Conservation (phyloP, 2,113 vertebrate species). For the Copsychus sechellarum region DNA sequence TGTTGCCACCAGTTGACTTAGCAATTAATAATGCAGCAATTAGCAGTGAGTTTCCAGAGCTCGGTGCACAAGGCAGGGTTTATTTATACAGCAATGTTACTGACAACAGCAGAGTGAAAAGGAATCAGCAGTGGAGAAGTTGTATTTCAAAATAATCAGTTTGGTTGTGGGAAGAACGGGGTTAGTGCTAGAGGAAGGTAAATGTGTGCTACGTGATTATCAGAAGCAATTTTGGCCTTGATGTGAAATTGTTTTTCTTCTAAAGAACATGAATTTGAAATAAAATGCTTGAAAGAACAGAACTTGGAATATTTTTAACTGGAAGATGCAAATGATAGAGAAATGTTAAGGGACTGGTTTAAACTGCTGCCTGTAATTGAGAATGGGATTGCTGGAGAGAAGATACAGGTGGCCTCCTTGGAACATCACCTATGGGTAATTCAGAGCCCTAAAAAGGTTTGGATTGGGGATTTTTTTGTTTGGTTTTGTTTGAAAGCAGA, state of each 20-base stretch:
- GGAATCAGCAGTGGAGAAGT: not conserved
- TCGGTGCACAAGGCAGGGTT: not conserved
- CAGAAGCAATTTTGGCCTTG: not conserved
- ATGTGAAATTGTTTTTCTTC: not conserved
- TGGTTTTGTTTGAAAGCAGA: not conserved
- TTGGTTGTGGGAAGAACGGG: not conserved
- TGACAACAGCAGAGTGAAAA: not conserved
- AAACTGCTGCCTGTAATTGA: not conserved
- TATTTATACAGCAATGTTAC: not conserved
- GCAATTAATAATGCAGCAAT: slow-evolving; percentile 50
- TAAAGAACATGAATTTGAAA: not conserved
- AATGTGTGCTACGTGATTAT: not conserved
- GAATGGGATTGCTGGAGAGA: not conserved
- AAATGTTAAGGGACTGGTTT: not conserved
- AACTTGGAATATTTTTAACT: not conserved
- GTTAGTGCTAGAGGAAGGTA: not conserved
- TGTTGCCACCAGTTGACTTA: slow-evolving; percentile 11
- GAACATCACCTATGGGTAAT: not conserved
- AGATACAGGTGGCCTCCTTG: not conserved
- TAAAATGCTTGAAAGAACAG: not conserved
- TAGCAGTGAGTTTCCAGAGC: slow-evolving; percentile 8
- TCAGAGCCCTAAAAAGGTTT: not conserved
- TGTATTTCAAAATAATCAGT: not conserved
- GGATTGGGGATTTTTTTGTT: not conserved
- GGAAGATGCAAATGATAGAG: not conserved